A percentile compares a stretch with the other conserved stretches of the same genome.
Evolutionary conservation across 1,140 invertebrate genomes (phyloP).

Genomic region (Subanguina moxae): DNA sequence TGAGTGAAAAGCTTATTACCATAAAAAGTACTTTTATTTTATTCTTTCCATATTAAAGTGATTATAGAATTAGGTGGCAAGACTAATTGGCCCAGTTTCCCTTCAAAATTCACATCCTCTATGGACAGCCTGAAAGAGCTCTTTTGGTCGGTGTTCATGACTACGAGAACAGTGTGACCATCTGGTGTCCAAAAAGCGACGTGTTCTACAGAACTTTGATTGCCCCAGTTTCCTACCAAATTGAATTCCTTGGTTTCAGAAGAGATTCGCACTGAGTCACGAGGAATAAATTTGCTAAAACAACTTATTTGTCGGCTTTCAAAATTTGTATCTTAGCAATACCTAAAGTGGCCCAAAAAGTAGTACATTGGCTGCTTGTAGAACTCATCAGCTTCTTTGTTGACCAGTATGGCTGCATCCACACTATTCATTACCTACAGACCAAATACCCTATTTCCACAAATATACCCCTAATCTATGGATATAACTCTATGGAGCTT

Average conservation of each 20-base stretch:
- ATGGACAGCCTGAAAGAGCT: constrained; percentile 2
- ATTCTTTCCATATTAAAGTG: neutral
- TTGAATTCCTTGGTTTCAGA: neutral
- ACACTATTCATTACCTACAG: constrained; percentile 71
- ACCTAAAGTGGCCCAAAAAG: constrained; percentile 9
- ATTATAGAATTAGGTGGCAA: constrained; percentile 14
- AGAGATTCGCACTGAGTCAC: constrained; percentile 13
- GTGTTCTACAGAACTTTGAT: constrained; percentile 8
- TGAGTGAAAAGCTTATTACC: too few relatives aligned
- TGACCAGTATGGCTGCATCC: constrained; percentile 75
- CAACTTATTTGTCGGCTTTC: neutral
- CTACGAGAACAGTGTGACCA: neutral
- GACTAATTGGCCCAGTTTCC: neutral
- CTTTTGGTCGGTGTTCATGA: constrained; percentile 6
- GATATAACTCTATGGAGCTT: too few relatives aligned
- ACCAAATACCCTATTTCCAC: too few relatives aligned
- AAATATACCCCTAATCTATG: too few relatives aligned
- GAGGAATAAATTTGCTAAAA: constrained; percentile 18
- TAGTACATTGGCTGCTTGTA: constrained; percentile 80
- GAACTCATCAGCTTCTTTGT: constrained; percentile 67
- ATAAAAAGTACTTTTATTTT: too few relatives aligned
- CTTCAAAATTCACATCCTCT: constrained; percentile 4
- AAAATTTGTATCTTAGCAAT: neutral
- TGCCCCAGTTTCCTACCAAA: neutral
- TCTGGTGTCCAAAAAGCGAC: constrained; percentile 14